Conservation (phyloP, 2,888 invertebrate genomes). For the Apamea anceps region DNA sequence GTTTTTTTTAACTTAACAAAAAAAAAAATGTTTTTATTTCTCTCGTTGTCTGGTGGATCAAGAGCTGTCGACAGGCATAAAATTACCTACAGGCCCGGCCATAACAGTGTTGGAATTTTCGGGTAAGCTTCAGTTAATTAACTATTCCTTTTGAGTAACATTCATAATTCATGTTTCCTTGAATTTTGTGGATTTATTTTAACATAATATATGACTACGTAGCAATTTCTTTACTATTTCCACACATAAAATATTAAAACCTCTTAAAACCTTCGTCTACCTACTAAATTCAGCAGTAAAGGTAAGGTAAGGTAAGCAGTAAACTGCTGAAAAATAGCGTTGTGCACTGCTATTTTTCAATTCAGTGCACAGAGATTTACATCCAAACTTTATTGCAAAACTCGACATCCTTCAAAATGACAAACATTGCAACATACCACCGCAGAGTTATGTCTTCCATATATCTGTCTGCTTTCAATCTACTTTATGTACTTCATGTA, state of each 20-base stretch:
- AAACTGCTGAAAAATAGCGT: too few relatives aligned
- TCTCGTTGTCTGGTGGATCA: not conserved
- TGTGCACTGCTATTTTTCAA: conserved; percentile 9
- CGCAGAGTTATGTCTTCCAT: conserved; percentile 29
- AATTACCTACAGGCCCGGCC: not conserved
- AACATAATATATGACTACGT: not conserved
- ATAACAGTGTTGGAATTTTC: not conserved
- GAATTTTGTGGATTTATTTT: not conserved
- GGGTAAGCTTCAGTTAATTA: not conserved
- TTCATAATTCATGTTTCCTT: not conserved
- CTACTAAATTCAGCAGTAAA: not conserved
- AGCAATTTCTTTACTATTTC: not conserved
- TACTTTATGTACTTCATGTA: conserved; percentile 48
- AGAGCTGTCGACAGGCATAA: not conserved
- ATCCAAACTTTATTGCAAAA: conserved; percentile 32
- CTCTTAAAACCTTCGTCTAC: not conserved
- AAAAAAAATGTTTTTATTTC: not conserved
- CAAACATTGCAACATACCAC: conserved; percentile 8
- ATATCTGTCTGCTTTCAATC: conserved; percentile 52
- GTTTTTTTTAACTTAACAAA: not conserved
- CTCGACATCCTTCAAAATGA: conserved; percentile 14
- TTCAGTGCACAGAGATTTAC: conserved; percentile 8
- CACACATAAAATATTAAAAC: not conserved
- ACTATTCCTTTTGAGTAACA: not conserved
- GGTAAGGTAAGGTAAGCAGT: not conserved